Evolutionary conservation across 2,797 vertebrate species (phyloP).

Genomic region (Nannoperca australis): DNA sequence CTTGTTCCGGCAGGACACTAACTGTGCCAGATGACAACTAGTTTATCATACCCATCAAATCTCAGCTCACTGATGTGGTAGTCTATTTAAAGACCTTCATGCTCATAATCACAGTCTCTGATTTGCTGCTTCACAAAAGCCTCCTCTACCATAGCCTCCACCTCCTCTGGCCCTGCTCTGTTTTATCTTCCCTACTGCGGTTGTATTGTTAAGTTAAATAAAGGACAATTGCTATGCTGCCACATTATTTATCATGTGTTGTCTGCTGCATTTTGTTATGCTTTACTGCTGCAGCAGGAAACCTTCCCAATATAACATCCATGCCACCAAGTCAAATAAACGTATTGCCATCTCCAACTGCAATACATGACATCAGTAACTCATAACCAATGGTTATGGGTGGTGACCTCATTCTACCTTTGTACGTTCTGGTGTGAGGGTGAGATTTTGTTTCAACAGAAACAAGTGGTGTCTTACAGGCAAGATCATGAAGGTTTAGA

Average conservation of each 20-base stretch:
- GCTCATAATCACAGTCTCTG: background rate
- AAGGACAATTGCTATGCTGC: background rate
- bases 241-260: constrained; percentile 5
- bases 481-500: background rate
- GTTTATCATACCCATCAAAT: constrained; percentile 33
- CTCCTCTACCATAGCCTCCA: background rate
- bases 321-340: constrained; percentile 2
- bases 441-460: constrained; percentile 4
- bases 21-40: constrained; percentile 34
- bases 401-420: constrained; percentile 12
- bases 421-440: background rate
- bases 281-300: background rate
- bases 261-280: background rate
- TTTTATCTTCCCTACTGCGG: background rate
- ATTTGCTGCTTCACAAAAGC: background rate
- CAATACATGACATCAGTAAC: constrained; percentile 9
- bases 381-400: constrained; percentile 6
- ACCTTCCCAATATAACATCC: background rate
- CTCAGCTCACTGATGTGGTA: constrained; percentile 9
- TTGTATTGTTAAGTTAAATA: constrained; percentile 3
- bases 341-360: background rate
- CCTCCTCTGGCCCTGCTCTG: background rate
- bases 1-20: constrained; percentile 9
- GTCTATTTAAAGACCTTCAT: constrained; percentile 22
- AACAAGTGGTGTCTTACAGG: background rate